These are phyloP conservation scores for Leuctra nigra DNA, from an alignment of 2,888 invertebrate species.

Conservation along the genomic window DNA sequence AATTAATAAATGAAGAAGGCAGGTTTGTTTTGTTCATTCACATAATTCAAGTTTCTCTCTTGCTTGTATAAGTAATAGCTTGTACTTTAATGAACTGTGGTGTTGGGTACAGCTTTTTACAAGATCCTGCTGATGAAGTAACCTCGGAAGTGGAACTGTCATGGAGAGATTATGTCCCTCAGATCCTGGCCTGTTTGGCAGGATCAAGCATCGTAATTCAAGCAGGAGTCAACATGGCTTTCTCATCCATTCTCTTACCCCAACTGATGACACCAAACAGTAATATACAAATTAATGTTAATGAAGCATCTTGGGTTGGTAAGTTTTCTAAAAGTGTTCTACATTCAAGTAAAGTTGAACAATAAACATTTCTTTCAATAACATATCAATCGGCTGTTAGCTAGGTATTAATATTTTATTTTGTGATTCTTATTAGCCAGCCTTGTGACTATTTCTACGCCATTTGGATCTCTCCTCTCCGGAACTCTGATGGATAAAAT, in stretches of 20 bases:
- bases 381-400: too few species aligned
- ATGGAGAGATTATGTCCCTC: conserved; percentile 9
- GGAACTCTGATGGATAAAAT: conserved; percentile 51
- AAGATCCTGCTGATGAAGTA: too few species aligned
- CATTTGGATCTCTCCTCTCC: conserved; percentile 46
- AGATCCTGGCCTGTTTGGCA: conserved; percentile 23
- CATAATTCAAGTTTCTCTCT: too few species aligned
- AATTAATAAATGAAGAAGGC: too few species aligned
- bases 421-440: conserved; percentile 50
- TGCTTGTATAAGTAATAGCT: too few species aligned
- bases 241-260: conserved; percentile 48
- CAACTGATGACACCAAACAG: conserved; percentile 42
- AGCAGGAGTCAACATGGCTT: conserved; percentile 48
- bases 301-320: conserved; percentile 53
- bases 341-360: too few species aligned
- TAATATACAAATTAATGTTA: conserved; percentile 40
- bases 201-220: conserved; percentile 26
- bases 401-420: too few species aligned
- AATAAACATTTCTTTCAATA: too few species aligned
- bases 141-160: background rate
- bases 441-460: conserved; percentile 47
- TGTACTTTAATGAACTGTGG: too few species aligned
- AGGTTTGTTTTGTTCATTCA: too few species aligned
- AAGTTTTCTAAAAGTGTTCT: too few species aligned
- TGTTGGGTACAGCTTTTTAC: too few species aligned